Percentiles rank a stretch among this genome's conserved stretches.
Evolutionary conservation across 2,797 vertebrate genomes (phyloP).

Genomic region (Notamacropus eugenii): DNA sequence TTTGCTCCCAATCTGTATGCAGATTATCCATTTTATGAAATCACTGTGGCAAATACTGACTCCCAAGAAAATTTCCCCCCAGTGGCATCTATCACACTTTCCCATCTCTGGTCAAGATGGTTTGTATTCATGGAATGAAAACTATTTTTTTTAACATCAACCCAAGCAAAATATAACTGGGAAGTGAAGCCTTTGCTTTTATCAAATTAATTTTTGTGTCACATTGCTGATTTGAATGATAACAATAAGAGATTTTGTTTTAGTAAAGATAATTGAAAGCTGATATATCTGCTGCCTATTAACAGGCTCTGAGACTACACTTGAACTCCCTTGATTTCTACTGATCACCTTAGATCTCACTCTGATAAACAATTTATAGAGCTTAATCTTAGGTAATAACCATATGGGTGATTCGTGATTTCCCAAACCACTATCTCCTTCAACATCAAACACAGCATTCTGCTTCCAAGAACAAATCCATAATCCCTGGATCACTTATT

Average conservation of each 20-base stretch:
- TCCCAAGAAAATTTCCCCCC: rapidly evolving
- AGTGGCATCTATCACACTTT: not conserved
- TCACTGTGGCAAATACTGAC: not conserved
- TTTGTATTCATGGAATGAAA: constrained; percentile 55
- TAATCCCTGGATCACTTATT: not conserved
- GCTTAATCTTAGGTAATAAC: not conserved
- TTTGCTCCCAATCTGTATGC: not conserved
- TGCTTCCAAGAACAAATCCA: not conserved
- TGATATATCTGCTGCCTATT: rapidly evolving
- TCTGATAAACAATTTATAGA: not conserved
- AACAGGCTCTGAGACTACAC: not conserved
- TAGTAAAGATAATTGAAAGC: not conserved
- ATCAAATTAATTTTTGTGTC: not conserved
- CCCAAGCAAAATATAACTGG: constrained; percentile 47
- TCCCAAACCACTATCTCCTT: not conserved
- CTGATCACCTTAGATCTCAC: not conserved
- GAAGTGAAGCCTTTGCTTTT: constrained; percentile 29
- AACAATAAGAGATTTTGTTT: not conserved
- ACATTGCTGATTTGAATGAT: not conserved
- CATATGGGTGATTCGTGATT: not conserved
- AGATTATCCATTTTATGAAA: not conserved
- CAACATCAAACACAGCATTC: rapidly evolving
- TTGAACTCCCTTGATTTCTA: not conserved
- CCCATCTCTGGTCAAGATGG: not conserved
- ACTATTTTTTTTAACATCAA: constrained; percentile 44